A percentile compares a stretch with the other conserved stretches of the same genome.
Evolutionary conservation across 2,888 invertebrate genomes (phyloP).

Genomic region (Cataglyphis altisquamis): DNA sequence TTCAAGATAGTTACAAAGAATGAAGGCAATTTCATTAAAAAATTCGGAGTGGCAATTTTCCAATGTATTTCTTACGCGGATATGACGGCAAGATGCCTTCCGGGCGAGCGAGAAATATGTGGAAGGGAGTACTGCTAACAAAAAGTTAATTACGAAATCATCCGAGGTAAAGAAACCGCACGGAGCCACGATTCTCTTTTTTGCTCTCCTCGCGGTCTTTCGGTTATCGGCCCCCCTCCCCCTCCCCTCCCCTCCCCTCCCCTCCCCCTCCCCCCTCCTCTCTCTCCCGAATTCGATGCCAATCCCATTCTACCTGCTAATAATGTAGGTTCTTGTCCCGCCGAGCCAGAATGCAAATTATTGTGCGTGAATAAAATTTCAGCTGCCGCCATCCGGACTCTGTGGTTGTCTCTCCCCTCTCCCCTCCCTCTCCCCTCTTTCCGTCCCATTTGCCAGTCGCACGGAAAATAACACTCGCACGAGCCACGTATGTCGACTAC

Average conservation of each 20-base stretch:
- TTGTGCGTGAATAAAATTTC: conserved; percentile 79
- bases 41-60: conserved; percentile 18
- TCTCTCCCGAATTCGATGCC: conserved; percentile 75
- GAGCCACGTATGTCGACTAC: conserved; percentile 16
- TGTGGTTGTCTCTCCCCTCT: conserved; percentile 49
- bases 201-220: conserved; percentile 41
- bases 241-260: background rate
- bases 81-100: conserved; percentile 11
- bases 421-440: background rate
- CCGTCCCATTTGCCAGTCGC: conserved; percentile 21
- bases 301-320: conserved; percentile 79
- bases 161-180: conserved; percentile 77
- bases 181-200: conserved; percentile 43
- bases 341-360: conserved; percentile 84
- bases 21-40: conserved; percentile 3
- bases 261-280: background rate
- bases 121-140: conserved; percentile 65
- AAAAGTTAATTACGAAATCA: conserved; percentile 84
- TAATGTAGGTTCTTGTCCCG: conserved; percentile 83
- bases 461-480: conserved; percentile 49
- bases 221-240: conserved; percentile 53
- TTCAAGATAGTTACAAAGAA: background rate
- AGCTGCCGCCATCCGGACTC: conserved; percentile 71
- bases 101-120: conserved; percentile 6
- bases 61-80: background rate